phyloP scores from a whole-genome alignment of 2,113 vertebrate genomes.

The Alouatta palliata region DNA sequence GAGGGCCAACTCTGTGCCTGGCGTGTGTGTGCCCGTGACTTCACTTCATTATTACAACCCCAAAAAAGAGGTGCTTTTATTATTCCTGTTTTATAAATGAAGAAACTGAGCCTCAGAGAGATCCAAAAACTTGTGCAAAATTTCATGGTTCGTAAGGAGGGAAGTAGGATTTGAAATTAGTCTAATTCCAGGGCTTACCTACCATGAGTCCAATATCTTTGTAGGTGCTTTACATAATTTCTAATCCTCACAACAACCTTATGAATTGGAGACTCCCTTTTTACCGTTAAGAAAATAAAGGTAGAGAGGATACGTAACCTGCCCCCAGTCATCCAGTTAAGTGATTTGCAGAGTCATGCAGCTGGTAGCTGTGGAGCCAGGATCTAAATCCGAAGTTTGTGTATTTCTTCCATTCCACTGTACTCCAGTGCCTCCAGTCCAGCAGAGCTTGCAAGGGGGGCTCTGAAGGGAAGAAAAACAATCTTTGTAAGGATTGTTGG shows the following conservation, averaged over 20 bases:
- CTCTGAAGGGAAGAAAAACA: neutral
- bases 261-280: neutral
- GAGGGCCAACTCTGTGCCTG: neutral
- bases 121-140: neutral
- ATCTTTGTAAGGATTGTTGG: neutral
- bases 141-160: neutral
- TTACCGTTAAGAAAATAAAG: neutral
- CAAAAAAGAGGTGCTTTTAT: neutral
- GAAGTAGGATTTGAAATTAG: neutral
- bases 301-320: neutral
- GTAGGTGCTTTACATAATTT: neutral
- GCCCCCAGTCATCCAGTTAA: neutral
- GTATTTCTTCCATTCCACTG: neutral
- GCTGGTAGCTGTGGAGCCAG: neutral
- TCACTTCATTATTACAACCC: neutral
- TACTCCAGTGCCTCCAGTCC: neutral
- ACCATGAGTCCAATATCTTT: neutral
- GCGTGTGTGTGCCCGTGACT: neutral
- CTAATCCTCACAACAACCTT: neutral
- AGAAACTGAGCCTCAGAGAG: constrained; percentile 11
- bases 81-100: neutral
- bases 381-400: neutral
- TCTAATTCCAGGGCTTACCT: neutral
- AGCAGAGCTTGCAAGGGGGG: neutral
- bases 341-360: neutral